Conservation (phyloP, 2,797 vertebrate species). For the Cirrhinus mrigala region DNA sequence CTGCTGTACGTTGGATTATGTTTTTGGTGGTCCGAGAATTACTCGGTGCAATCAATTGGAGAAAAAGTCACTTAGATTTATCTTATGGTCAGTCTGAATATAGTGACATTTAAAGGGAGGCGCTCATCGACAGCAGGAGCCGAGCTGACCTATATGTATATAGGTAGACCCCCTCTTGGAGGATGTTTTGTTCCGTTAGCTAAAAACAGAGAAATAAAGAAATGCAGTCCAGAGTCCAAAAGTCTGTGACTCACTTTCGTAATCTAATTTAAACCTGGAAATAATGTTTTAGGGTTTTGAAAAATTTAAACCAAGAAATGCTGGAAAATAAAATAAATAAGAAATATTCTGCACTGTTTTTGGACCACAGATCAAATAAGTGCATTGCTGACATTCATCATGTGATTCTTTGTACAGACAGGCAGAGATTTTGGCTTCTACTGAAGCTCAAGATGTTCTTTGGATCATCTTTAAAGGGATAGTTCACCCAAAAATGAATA, state of each 20-base stretch:
- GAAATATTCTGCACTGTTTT: neutral
- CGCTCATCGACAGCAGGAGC: neutral
- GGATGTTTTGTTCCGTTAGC: neutral
- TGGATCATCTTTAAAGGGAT: neutral
- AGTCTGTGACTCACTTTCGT: neutral
- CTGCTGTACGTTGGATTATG: neutral
- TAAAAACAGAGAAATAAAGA: neutral
- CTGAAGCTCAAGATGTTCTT: neutral
- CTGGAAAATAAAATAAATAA: neutral
- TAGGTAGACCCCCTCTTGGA: neutral
- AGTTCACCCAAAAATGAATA: too few relatives aligned
- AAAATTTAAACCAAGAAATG: neutral
- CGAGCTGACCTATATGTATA: neutral
- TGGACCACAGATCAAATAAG: neutral
- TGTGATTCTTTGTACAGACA: neutral
- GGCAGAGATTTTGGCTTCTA: neutral
- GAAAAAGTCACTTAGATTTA: neutral
- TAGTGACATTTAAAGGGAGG: slow-evolving; percentile 1
- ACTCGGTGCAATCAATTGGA: neutral
- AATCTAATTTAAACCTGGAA: slow-evolving; percentile 1
- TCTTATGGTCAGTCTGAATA: neutral
- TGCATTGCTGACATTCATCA: neutral
- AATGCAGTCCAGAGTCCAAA: neutral
- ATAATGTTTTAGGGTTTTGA: neutral
- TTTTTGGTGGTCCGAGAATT: neutral